Evolutionary conservation across 2,888 invertebrate species (phyloP).

Genomic region (Ecliptopera silaceata): DNA sequence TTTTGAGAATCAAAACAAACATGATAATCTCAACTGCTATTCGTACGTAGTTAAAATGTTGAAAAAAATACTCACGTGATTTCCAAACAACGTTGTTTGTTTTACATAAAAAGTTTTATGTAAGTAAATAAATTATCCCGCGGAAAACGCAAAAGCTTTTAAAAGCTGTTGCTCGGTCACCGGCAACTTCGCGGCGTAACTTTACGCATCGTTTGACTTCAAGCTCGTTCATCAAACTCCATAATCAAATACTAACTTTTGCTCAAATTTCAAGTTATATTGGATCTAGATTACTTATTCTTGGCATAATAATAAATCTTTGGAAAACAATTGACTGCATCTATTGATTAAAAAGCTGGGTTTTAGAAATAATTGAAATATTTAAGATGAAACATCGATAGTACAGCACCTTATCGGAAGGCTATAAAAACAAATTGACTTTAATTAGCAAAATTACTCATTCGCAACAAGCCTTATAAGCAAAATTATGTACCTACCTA

Average conservation of each 20-base stretch:
- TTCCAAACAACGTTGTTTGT: constrained; percentile 4
- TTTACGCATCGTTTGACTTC: constrained; percentile 31
- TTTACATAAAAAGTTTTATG: constrained; percentile 17
- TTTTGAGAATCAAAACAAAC: no score
- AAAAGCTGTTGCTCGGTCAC: constrained; percentile 29
- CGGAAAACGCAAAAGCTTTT: constrained; percentile 29
- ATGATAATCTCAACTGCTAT: no score
- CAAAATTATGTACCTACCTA: no score
- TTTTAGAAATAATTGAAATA: no score
- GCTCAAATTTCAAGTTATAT: constrained; percentile 6
- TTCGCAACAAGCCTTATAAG: no score
- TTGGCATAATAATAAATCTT: constrained; percentile 4
- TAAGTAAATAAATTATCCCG: constrained; percentile 18
- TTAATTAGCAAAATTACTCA: no score
- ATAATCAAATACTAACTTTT: constrained; percentile 25
- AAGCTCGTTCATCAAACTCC: constrained; percentile 32
- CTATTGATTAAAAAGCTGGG: no score
- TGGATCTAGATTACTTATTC: constrained; percentile 15
- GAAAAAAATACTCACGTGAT: constrained; percentile 1
- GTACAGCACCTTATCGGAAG: no score
- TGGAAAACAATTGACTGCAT: no score
- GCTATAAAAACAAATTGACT: no score
- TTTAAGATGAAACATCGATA: no score
- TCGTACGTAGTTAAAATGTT: no score
- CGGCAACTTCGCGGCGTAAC: constrained; percentile 23